Percentiles rank a stretch among this genome's conserved stretches.
Evolutionary conservation across 2,797 vertebrate species (phyloP).

Genomic region (Melanotaenia maccullochi): DNA sequence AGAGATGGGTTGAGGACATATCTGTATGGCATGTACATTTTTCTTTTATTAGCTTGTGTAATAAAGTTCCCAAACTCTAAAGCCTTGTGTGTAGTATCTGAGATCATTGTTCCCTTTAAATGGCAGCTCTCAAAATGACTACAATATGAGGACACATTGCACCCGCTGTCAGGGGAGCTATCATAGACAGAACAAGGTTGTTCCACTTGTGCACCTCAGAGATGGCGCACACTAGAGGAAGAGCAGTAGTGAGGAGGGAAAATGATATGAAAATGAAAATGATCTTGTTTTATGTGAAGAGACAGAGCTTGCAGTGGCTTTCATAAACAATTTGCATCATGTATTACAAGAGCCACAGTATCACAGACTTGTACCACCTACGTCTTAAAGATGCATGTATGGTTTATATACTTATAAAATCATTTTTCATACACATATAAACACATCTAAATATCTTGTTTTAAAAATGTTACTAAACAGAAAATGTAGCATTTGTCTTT

Average conservation of each 20-base stretch:
- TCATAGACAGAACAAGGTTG: constrained; percentile 70
- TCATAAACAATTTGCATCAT: neutral
- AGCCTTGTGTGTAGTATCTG: constrained; percentile 38
- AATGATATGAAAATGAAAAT: constrained; percentile 50
- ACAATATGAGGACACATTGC: constrained; percentile 55
- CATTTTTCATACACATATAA: neutral
- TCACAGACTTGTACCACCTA: neutral
- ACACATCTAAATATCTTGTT: neutral
- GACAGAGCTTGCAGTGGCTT: constrained; percentile 9
- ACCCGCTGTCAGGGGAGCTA: constrained; percentile 58
- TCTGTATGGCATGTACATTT: constrained; percentile 34
- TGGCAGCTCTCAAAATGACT: constrained; percentile 55
- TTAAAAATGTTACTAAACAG: constrained; percentile 43
- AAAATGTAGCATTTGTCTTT: constrained; percentile 56
- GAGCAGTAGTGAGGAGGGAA: constrained; percentile 48
- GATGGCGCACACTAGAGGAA: constrained; percentile 63
- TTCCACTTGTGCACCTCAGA: constrained; percentile 66
- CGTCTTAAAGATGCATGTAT: neutral
- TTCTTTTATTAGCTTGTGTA: constrained; percentile 49
- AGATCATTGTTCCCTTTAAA: constrained; percentile 52
- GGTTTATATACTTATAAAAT: neutral
- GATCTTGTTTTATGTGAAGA: constrained; percentile 41
- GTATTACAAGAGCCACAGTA: neutral
- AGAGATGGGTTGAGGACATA: neutral
- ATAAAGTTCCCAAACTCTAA: constrained; percentile 70